Base-by-base conservation (phyloP, 2,797 vertebrate species). In the Selene dorsalis region DNA sequence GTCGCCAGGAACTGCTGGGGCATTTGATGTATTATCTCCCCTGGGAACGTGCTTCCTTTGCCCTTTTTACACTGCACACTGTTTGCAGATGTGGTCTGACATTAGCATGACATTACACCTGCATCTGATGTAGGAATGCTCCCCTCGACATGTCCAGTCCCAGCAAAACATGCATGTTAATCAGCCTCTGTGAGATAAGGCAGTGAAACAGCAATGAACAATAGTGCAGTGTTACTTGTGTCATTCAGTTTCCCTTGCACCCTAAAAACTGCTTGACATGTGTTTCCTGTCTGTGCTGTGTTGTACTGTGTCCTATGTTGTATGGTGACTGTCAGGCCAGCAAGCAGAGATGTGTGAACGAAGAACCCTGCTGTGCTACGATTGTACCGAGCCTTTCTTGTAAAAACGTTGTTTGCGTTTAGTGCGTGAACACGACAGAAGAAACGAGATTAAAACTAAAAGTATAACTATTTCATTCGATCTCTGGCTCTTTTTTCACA, bases 141-240 rank as follows among this genome's bases (percentile, higher is more conserved):
- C 39, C 50, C 64, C n/a, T 84, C 26, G 3, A 73, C 56, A 39
- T 56, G 58, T 84, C 60, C 73, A 56, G 53, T 71, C 70, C 69
- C 2, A 17, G 74, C 79, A 79, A 80, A 81, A 79, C 81, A 43
- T 91, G 93, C 88, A 84, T 92, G 90, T 75, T 24, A 63, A 79
- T 75, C 75, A 85, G 73, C 87, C 91, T 91, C 91, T 90, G 90
- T 84, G 91, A 91, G 92, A 92, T 84, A 89, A 90, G 88, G 87
- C 92, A 86, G 94, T 94, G 93, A 94, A 94, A 94, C 94, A 94
- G 94, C 94, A 94, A 93, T 94, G 93, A 92, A 80, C 77, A 78
- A 73, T 60, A 77, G 80, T 82, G 82, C 78, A 72, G 83, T 85
- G 89, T 84, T 87, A 84, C 70, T 69, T 82, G 77, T 89, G 76